Conservation (phyloP, 1,140 invertebrate species). For the Tetramorium alpestre region DNA sequence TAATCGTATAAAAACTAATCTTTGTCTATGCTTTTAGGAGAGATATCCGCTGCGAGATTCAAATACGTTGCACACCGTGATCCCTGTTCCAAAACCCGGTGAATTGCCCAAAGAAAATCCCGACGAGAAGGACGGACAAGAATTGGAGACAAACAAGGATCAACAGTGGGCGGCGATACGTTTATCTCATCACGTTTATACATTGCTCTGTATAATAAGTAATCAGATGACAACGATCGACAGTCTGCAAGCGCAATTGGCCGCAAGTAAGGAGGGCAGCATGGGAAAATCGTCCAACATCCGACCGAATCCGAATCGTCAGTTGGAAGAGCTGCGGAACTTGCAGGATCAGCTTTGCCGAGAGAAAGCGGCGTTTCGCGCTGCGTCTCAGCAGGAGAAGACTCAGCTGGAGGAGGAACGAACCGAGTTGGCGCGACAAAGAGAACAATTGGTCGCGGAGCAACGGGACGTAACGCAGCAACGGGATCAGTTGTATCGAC, state of each 20-base stretch:
- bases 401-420: slow-evolving; percentile 89
- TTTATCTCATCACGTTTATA: slow-evolving; percentile 93
- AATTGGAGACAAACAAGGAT: slow-evolving; percentile 84
- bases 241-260: slow-evolving; percentile 89
- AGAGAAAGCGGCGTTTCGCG: slow-evolving; percentile 92
- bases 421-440: slow-evolving; percentile 86
- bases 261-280: slow-evolving; percentile 83
- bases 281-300: slow-evolving; percentile 86
- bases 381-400: slow-evolving; percentile 87
- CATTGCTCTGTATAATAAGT: slow-evolving; percentile 92
- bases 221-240: slow-evolving; percentile 95
- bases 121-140: slow-evolving; percentile 72
- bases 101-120: slow-evolving; percentile 68
- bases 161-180: slow-evolving; percentile 91
- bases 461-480: slow-evolving; percentile 94
- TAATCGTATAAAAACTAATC: neutral
- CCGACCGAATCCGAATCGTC: slow-evolving; percentile 86
- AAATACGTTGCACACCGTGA: slow-evolving; percentile 70
- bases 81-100: slow-evolving; percentile 68
- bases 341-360: slow-evolving; percentile 92
- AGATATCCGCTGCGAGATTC: slow-evolving; percentile 86
- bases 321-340: slow-evolving; percentile 91
- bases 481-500: slow-evolving; percentile 93
- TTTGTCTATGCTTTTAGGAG: slow-evolving; percentile 79
- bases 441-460: slow-evolving; percentile 90